A percentile compares a stretch with the other conserved stretches of the same genome.
These are phyloP conservation scores for Phymastichus coffea DNA, from an alignment of 1,140 invertebrate species.

Conservation along the genomic window DNA sequence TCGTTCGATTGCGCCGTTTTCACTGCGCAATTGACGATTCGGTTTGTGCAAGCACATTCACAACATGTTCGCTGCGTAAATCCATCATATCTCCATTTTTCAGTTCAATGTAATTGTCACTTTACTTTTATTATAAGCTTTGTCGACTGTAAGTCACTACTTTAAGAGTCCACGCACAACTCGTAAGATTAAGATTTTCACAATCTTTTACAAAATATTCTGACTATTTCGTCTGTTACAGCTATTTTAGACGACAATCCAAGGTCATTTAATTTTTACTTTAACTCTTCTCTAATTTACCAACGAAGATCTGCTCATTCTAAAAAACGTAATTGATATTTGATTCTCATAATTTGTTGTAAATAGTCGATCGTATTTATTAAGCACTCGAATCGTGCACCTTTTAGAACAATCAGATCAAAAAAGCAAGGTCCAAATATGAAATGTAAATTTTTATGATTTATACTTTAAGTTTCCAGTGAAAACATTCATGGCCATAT, in stretches of 20 bases:
- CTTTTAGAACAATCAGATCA: neutral
- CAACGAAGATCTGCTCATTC: conserved; percentile 12
- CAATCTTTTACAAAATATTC: conserved; percentile 14
- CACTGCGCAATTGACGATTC: too few relatives aligned
- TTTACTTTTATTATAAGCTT: too few relatives aligned
- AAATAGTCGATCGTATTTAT: neutral
- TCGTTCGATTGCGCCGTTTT: too few relatives aligned
- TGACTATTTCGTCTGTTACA: conserved; percentile 18
- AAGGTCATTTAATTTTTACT: conserved; percentile 19
- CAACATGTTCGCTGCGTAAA: conserved; percentile 19
- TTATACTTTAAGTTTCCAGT: neutral
- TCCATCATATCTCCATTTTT: neutral
- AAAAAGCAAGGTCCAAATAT: neutral
- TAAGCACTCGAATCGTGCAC: neutral
- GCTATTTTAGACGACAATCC: conserved; percentile 15
- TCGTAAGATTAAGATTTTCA: conserved; percentile 10
- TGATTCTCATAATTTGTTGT: conserved; percentile 13
- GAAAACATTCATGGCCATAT: too few relatives aligned
- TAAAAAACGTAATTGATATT: conserved; percentile 19
- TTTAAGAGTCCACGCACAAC: neutral
- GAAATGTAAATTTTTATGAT: neutral
- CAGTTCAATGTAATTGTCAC: too few relatives aligned
- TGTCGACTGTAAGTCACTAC: neutral
- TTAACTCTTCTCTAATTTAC: conserved; percentile 23
- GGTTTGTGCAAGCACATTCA: too few relatives aligned